Evolutionary conservation across 1,140 invertebrate genomes (phyloP).

Genomic region (Zaprionus camerounensis): DNA sequence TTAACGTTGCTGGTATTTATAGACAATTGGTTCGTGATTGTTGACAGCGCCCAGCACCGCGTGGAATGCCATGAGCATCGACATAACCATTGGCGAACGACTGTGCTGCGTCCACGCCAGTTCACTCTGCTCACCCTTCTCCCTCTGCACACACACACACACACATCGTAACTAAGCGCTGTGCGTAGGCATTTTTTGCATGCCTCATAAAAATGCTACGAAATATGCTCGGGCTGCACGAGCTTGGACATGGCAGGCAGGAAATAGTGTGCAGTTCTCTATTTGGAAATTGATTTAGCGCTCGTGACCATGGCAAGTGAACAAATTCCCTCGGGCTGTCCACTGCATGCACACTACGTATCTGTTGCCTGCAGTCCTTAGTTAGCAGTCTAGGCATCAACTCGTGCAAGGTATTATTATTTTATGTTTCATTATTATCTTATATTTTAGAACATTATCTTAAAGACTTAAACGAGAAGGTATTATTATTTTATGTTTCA

Average conservation of each 20-base stretch:
- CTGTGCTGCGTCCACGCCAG: not conserved
- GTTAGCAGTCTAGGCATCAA: not conserved
- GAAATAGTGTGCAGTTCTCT: slow-evolving; percentile 63
- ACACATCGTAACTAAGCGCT: slow-evolving; percentile 29
- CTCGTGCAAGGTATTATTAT: not conserved
- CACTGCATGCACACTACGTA: slow-evolving; percentile 6
- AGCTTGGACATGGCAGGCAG: slow-evolving; percentile 50
- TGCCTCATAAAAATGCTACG: slow-evolving; percentile 73
- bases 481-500: not conserved
- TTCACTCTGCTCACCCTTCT: not conserved
- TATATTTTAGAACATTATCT: not conserved
- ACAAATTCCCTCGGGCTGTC: slow-evolving; percentile 28
- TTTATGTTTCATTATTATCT: not conserved
- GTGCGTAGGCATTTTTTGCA: slow-evolving; percentile 69
- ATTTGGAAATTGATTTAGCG: slow-evolving; percentile 71
- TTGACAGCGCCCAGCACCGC: slow-evolving; percentile 70
- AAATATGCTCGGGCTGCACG: slow-evolving; percentile 64
- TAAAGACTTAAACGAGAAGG: not conserved
- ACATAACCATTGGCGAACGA: slow-evolving; percentile 15
- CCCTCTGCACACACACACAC: not conserved
- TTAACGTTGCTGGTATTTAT: slow-evolving; percentile 80
- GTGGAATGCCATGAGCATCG: slow-evolving; percentile 55
- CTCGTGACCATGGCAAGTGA: slow-evolving; percentile 35
- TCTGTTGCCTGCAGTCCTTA: not conserved
- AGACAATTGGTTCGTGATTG: slow-evolving; percentile 83